Percentiles rank a stretch among this genome's conserved stretches.
phyloP scores from a whole-genome alignment of 2,113 vertebrate species.

The Cyprinodon tularosa region DNA sequence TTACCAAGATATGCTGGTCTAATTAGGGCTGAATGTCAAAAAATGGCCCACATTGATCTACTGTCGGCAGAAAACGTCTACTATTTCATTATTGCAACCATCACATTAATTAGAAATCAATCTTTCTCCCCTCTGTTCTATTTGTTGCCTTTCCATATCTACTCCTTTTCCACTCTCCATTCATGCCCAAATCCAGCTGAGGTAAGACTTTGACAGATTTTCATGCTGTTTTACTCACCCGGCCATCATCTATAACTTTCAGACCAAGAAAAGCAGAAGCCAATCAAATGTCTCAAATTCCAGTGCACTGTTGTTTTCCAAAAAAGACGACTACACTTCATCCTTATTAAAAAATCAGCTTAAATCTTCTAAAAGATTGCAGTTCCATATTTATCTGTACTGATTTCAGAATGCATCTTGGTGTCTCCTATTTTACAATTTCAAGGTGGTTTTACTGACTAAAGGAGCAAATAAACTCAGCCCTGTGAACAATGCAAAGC shows the following conservation, averaged over 20 bases:
- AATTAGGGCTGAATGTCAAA: slow-evolving; percentile 67
- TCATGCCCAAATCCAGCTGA: slow-evolving; percentile 49
- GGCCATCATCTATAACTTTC: slow-evolving; percentile 56
- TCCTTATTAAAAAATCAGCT: too few relatives aligned
- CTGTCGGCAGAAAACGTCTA: slow-evolving; percentile 60
- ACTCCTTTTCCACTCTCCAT: slow-evolving; percentile 42
- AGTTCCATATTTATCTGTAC: too few relatives aligned
- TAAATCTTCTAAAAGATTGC: too few relatives aligned
- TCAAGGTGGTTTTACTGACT: too few relatives aligned
- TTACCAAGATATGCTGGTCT: slow-evolving; percentile 51
- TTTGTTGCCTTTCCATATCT: slow-evolving; percentile 23
- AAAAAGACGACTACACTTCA: slow-evolving; percentile 37
- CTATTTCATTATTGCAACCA: slow-evolving; percentile 71
- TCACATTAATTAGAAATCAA: slow-evolving; percentile 78
- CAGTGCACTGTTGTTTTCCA: slow-evolving; percentile 46
- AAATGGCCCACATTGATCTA: slow-evolving; percentile 69
- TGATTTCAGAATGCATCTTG: too few relatives aligned
- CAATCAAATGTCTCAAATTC: slow-evolving; percentile 43
- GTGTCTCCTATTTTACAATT: too few relatives aligned
- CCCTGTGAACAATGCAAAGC: too few relatives aligned
- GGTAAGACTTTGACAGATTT: slow-evolving; percentile 56
- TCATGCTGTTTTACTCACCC: slow-evolving; percentile 58
- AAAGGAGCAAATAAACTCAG: too few relatives aligned
- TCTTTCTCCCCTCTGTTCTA: slow-evolving; percentile 34
- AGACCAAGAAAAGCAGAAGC: slow-evolving; percentile 52